Percentiles rank a stretch among this genome's conserved stretches.
Conservation (phyloP, 2,797 vertebrate genomes). For the Xiphorhynchus erythropygius region DNA sequence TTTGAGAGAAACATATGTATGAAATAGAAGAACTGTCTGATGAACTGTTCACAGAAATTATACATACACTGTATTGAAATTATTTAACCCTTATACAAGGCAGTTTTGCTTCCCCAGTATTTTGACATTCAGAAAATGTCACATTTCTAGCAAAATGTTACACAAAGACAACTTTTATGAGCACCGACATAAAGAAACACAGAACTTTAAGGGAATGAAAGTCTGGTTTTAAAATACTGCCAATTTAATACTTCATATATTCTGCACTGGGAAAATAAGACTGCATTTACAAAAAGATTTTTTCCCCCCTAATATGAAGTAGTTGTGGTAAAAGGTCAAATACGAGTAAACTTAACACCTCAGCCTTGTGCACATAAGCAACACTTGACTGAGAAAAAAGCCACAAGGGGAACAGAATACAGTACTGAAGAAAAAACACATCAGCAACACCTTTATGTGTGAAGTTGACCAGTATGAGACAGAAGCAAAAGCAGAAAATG, state of each 20-base stretch:
- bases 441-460: conserved; percentile 85
- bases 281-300: conserved; percentile 30
- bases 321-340: conserved; percentile 81
- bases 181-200: not conserved
- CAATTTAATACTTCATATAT: not conserved
- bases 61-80: not conserved
- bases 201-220: not conserved
- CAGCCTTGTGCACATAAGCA: conserved; percentile 79
- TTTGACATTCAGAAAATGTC: not conserved
- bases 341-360: conserved; percentile 82
- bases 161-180: not conserved
- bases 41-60: not conserved
- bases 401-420: conserved; percentile 82
- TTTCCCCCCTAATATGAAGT: conserved; percentile 34
- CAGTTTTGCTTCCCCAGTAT: not conserved
- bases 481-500: conserved; percentile 74
- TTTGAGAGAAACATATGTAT: not conserved
- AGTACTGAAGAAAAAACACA: conserved; percentile 76
- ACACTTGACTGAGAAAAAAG: conserved; percentile 82
- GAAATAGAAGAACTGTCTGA: not conserved
- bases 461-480: conserved; percentile 80
- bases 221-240: not conserved
- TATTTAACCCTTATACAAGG: not conserved
- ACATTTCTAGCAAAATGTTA: not conserved
- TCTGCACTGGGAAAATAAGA: conserved; percentile 30